phyloP scores from a whole-genome alignment of 53 echinoderm and acorn worm species.

The Henricia sp. region DNA sequence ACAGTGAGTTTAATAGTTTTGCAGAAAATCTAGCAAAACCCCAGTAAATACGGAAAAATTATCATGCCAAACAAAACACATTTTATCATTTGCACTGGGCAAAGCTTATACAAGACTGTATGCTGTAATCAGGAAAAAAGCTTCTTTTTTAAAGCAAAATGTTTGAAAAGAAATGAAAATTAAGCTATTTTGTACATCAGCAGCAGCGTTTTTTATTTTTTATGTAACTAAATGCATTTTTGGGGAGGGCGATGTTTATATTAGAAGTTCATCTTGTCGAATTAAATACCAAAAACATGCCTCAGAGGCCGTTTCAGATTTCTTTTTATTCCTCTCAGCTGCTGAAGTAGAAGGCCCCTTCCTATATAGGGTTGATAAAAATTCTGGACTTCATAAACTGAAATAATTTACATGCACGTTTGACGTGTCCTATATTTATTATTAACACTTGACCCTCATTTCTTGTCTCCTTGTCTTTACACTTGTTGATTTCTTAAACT shows the following conservation, averaged over 20 bases:
- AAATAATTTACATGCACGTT: slow-evolving; percentile 62
- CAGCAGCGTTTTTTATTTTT: neutral
- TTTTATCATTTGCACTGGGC: too few species aligned
- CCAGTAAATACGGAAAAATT: too few species aligned
- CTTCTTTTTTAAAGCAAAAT: too few species aligned
- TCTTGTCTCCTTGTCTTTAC: slow-evolving; percentile 27
- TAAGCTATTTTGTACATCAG: too few species aligned
- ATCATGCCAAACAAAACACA: too few species aligned
- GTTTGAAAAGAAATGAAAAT: too few species aligned
- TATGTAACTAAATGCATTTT: neutral
- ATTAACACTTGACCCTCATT: slow-evolving; percentile 49
- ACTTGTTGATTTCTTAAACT: slow-evolving; percentile 11
- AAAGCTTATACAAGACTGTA: too few species aligned
- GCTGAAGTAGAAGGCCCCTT: slow-evolving; percentile 46
- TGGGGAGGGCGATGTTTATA: too few species aligned
- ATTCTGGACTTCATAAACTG: slow-evolving; percentile 33
- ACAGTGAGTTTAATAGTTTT: too few species aligned
- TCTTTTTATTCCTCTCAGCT: slow-evolving; percentile 43
- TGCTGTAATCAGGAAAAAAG: too few species aligned
- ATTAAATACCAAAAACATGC: slow-evolving; percentile 15
- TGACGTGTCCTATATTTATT: slow-evolving; percentile 29
- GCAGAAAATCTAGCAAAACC: too few species aligned
- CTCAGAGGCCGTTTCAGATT: slow-evolving; percentile 43
- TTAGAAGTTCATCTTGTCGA: too few species aligned
- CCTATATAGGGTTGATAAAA: slow-evolving; percentile 44